These are phyloP conservation scores for Drosophila melanocephala DNA, from an alignment of 2,888 invertebrate species.

Conservation along the genomic window DNA sequence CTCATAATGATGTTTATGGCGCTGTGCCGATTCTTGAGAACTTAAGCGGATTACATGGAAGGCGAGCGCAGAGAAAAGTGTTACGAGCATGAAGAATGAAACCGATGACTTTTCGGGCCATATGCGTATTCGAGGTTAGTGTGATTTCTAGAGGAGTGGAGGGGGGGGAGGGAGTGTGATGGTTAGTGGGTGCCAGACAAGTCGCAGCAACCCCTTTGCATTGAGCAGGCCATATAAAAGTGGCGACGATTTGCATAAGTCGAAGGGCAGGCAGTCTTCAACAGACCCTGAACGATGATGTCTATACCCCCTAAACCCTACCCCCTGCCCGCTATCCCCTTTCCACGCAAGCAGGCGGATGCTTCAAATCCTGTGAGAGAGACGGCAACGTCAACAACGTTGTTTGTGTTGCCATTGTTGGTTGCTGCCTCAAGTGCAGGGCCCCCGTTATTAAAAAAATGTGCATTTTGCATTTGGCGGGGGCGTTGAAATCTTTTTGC, in stretches of 20 bases:
- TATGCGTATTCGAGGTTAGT: constrained; percentile 76
- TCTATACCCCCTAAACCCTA: background rate
- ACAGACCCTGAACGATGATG: constrained; percentile 46
- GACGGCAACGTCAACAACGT: constrained; percentile 66
- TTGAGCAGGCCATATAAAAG: constrained; percentile 58
- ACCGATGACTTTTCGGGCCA: constrained; percentile 38
- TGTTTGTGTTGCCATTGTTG: constrained; percentile 46
- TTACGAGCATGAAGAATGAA: constrained; percentile 58
- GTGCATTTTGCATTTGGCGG: constrained; percentile 72
- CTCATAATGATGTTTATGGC: constrained; percentile 64
- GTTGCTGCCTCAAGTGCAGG: constrained; percentile 68
- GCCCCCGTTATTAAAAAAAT: constrained; percentile 71
- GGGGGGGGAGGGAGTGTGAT: too few relatives aligned
- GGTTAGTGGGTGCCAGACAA: constrained; percentile 30
- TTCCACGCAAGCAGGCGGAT: constrained; percentile 12
- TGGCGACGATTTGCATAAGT: constrained; percentile 70
- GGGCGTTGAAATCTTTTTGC: constrained; percentile 64
- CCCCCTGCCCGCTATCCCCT: background rate
- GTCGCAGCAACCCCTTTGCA: constrained; percentile 44
- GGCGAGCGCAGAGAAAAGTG: constrained; percentile 58
- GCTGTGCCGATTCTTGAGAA: constrained; percentile 75
- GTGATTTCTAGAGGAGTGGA: constrained; percentile 33
- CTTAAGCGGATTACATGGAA: constrained; percentile 72
- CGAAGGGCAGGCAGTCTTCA: constrained; percentile 62
- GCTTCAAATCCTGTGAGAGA: constrained; percentile 52